Percentiles rank a stretch among this genome's conserved stretches.
Evolutionary conservation across 2,888 invertebrate species (phyloP).

Genomic region (Galeruca laticollis): DNA sequence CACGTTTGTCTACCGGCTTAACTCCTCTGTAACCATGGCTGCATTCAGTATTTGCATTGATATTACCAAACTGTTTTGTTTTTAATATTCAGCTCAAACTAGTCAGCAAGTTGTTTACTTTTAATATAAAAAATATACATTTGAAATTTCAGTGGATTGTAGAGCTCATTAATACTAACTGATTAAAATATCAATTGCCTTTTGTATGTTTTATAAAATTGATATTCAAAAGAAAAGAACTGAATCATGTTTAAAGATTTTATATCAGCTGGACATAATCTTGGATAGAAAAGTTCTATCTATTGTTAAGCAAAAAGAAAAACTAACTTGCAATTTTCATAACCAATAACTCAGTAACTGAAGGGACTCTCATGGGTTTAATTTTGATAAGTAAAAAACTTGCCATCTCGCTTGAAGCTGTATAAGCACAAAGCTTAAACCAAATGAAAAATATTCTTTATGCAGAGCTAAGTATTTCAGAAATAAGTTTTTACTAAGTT

Average conservation of each 20-base stretch:
- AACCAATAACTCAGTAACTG: too few species aligned
- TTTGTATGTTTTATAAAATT: too few species aligned
- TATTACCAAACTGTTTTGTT: constrained; percentile 46
- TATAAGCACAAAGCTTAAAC: background rate
- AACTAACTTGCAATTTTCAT: too few species aligned
- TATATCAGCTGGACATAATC: too few species aligned
- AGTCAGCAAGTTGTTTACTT: constrained; percentile 6
- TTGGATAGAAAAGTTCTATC: too few species aligned
- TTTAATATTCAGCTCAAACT: constrained; percentile 24
- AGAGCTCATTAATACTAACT: background rate
- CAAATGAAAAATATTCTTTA: background rate
- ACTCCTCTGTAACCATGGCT: constrained; percentile 79
- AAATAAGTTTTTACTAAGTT: constrained; percentile 5
- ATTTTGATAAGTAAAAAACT: background rate
- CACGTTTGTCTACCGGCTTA: constrained; percentile 93
- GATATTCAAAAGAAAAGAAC: too few species aligned
- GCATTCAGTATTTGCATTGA: constrained; percentile 65
- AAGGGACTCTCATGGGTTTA: background rate
- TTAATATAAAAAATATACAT: constrained; percentile 29
- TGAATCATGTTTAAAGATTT: too few species aligned
- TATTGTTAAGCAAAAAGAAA: too few species aligned
- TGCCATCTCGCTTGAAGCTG: background rate
- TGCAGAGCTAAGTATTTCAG: background rate
- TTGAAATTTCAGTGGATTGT: constrained; percentile 22
- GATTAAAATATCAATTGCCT: too few species aligned